These are phyloP conservation scores for Sander vitreus DNA, from an alignment of 2,113 vertebrate genomes.

Conservation along the genomic window DNA sequence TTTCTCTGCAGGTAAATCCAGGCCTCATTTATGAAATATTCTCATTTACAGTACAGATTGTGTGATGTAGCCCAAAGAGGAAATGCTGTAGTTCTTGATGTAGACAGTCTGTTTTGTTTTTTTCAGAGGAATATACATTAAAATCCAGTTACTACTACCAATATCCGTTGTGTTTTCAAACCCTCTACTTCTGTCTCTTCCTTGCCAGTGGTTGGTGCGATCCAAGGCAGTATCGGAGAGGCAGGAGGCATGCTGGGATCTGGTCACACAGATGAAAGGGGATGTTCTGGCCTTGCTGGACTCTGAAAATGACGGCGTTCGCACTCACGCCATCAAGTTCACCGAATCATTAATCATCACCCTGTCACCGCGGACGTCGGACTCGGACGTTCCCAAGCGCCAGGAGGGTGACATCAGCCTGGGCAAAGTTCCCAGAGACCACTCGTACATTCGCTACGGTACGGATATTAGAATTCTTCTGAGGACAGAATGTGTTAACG, in stretches of 20 bases:
- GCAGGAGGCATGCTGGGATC: conserved; percentile 95
- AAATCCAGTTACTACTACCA: not conserved
- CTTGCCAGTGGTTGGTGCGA: conserved; percentile 91
- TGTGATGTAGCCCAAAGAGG: not conserved
- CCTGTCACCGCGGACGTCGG: conserved; percentile 87
- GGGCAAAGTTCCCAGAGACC: conserved; percentile 91
- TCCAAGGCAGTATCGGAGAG: conserved; percentile 87
- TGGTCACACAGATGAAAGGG: conserved; percentile 91
- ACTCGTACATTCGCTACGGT: conserved; percentile 93
- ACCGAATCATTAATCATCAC: conserved; percentile 94
- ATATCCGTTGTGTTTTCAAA: not conserved
- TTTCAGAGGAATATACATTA: not conserved
- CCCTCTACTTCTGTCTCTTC: not conserved
- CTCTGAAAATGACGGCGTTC: conserved; percentile 95
- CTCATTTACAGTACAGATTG: not conserved
- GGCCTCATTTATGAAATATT: not conserved
- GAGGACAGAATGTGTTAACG: not conserved
- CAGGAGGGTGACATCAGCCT: conserved; percentile 94
- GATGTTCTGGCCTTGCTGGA: conserved; percentile 92
- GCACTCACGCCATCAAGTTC: conserved; percentile 97
- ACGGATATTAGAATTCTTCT: not conserved
- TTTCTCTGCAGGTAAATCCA: conserved; percentile 89
- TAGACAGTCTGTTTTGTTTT: not conserved
- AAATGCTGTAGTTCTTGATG: not conserved
- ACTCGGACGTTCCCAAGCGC: conserved; percentile 90